Evolutionary conservation across 2,113 vertebrate species (phyloP).

Genomic region (Nothobranchius furzeri): DNA sequence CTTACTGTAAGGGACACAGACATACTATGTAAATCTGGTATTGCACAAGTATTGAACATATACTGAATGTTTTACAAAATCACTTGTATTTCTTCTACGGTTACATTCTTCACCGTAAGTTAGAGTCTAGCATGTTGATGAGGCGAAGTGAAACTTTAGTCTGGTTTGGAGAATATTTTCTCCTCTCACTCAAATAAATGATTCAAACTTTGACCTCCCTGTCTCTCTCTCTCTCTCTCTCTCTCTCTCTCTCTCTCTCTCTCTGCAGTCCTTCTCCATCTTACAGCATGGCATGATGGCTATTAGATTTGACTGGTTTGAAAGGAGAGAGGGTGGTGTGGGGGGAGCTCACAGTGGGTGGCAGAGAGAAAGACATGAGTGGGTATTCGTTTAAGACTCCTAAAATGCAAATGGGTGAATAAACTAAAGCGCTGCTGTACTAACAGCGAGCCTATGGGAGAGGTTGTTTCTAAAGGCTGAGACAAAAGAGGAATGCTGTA

Average conservation of each 20-base stretch:
- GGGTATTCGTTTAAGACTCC: slow-evolving; percentile 78
- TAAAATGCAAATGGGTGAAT: slow-evolving; percentile 77
- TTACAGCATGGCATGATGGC: slow-evolving; percentile 23
- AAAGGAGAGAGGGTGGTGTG: slow-evolving; percentile 55
- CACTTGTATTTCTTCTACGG: slow-evolving; percentile 24
- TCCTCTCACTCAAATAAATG: slow-evolving; percentile 29
- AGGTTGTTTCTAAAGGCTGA: slow-evolving; percentile 58
- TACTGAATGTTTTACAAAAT: slow-evolving; percentile 29
- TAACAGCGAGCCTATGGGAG: slow-evolving; percentile 68
- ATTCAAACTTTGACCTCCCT: slow-evolving; percentile 29
- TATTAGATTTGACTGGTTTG: slow-evolving; percentile 56
- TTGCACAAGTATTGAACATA: too few relatives aligned
- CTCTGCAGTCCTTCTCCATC: slow-evolving; percentile 27
- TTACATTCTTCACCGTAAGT: background rate
- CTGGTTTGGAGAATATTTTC: slow-evolving; percentile 16
- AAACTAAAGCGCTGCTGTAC: slow-evolving; percentile 61
- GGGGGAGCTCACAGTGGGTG: slow-evolving; percentile 65
- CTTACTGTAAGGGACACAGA: too few relatives aligned
- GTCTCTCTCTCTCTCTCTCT: slow-evolving; percentile 35
- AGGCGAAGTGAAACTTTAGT: slow-evolving; percentile 20
- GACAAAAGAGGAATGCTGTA: slow-evolving; percentile 26
- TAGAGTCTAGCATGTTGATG: slow-evolving; percentile 17
- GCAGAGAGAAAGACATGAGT: slow-evolving; percentile 58
- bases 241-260: slow-evolving; percentile 35
- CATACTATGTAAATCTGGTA: too few relatives aligned